A percentile compares a stretch with the other conserved stretches of the same genome.
Evolutionary conservation across 2,797 vertebrate species (phyloP).

Genomic region (Poeciliopsis gracilis): DNA sequence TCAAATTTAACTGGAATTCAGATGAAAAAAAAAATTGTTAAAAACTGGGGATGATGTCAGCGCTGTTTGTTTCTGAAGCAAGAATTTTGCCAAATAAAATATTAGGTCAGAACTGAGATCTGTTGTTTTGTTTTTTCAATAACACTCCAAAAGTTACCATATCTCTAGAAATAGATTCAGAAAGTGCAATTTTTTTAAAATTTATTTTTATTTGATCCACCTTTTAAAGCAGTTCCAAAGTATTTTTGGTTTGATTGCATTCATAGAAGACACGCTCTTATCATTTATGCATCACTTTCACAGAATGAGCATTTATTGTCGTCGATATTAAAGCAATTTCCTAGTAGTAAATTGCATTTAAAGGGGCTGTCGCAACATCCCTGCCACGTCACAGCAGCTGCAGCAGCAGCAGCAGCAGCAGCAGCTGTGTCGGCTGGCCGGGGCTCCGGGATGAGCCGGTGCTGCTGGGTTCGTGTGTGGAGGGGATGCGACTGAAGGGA

Average conservation of each 20-base stretch:
- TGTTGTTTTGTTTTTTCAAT: no score
- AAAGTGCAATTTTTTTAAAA: not conserved
- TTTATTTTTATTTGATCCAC: not conserved
- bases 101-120: no score
- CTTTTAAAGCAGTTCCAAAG: not conserved
- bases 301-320: not conserved
- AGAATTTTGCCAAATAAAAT: no score
- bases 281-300: not conserved
- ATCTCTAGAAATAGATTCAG: no score
- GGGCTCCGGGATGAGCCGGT: slow-evolving; percentile 58
- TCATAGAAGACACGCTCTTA: not conserved
- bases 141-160: no score
- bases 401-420: not conserved
- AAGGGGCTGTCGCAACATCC: slow-evolving; percentile 44
- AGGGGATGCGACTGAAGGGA: slow-evolving; percentile 48
- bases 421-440: slow-evolving; percentile 7
- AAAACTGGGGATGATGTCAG: no score
- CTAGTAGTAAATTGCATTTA: no score
- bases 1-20: no score
- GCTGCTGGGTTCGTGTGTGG: slow-evolving; percentile 24
- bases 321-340: not conserved
- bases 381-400: slow-evolving; percentile 70
- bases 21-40: no score
- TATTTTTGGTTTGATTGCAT: not conserved
- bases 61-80: no score